Conservation (phyloP, 2,888 invertebrate species). For the Mongoloraphidia duomilia region DNA sequence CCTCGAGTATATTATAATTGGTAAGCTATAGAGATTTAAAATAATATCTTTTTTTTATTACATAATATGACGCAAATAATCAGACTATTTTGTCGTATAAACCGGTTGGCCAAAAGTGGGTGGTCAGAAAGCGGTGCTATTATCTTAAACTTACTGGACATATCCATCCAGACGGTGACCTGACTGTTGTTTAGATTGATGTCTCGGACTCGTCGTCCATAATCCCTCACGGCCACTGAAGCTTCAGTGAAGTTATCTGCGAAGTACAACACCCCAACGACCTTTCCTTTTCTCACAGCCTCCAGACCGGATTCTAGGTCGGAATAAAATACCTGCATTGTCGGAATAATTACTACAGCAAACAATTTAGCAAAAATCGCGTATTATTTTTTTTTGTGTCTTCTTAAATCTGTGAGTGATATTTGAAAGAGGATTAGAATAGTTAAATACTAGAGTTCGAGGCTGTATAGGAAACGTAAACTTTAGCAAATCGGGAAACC, state of each 20-base stretch:
- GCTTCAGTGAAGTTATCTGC: constrained; percentile 56
- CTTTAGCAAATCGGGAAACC: too few species aligned
- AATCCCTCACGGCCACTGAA: constrained; percentile 38
- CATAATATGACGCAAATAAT: neutral
- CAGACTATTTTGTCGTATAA: neutral
- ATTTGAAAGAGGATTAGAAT: too few species aligned
- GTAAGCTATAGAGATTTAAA: too few species aligned
- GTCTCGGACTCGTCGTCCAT: constrained; percentile 39
- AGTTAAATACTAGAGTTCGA: too few species aligned
- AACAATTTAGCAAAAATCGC: too few species aligned
- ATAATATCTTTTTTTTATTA: too few species aligned
- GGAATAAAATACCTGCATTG: constrained; percentile 33
- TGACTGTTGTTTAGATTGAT: constrained; percentile 43
- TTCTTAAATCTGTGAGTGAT: too few species aligned
- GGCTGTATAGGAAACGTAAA: too few species aligned
- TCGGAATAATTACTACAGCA: too few species aligned
- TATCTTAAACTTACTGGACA: constrained; percentile 44
- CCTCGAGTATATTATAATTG: too few species aligned
- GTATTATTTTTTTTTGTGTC: too few species aligned
- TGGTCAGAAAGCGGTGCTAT: neutral
- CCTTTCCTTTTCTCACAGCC: constrained; percentile 37
- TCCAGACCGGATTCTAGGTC: constrained; percentile 36
- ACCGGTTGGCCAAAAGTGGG: too few species aligned
- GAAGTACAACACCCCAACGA: constrained; percentile 53
- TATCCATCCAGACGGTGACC: constrained; percentile 56